Conservation (phyloP, 2,797 vertebrate species). For the Anisognathus igniventris region DNA sequence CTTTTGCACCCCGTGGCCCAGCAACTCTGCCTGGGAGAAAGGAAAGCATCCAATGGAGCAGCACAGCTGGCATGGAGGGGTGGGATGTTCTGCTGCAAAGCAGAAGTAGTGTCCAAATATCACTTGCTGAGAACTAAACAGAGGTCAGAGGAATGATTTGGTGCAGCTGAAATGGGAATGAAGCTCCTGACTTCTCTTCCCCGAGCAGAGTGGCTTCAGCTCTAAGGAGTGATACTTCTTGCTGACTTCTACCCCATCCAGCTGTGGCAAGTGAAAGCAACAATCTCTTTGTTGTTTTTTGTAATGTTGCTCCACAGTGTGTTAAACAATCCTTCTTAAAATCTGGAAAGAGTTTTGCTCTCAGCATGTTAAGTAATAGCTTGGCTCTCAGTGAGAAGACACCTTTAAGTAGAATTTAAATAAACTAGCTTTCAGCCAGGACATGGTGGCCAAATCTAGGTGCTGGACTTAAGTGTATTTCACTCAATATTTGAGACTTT, state of each 20-base stretch:
- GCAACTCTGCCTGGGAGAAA: neutral
- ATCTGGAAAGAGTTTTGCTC: neutral
- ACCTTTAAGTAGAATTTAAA: neutral
- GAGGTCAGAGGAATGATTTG: neutral
- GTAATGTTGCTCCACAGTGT: neutral
- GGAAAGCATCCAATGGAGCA: neutral
- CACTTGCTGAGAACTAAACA: rapidly evolving
- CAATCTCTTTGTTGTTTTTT: neutral
- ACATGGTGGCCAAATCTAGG: neutral
- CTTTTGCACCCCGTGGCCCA: neutral
- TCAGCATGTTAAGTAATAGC: neutral
- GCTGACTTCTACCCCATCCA: neutral
- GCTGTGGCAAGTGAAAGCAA: neutral
- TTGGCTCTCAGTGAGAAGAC: neutral
- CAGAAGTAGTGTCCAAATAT: neutral
- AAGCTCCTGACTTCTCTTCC: neutral
- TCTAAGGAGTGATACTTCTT: neutral
- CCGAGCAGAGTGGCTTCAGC: neutral
- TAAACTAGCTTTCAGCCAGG: neutral
- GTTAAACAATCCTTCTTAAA: neutral
- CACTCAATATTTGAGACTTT: neutral
- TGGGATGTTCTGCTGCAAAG: neutral
- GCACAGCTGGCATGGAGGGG: neutral
- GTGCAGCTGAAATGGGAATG: neutral
- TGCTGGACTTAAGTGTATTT: neutral